These are phyloP conservation scores for Eilema griseolum DNA, from an alignment of 2,888 invertebrate genomes.

Conservation along the genomic window DNA sequence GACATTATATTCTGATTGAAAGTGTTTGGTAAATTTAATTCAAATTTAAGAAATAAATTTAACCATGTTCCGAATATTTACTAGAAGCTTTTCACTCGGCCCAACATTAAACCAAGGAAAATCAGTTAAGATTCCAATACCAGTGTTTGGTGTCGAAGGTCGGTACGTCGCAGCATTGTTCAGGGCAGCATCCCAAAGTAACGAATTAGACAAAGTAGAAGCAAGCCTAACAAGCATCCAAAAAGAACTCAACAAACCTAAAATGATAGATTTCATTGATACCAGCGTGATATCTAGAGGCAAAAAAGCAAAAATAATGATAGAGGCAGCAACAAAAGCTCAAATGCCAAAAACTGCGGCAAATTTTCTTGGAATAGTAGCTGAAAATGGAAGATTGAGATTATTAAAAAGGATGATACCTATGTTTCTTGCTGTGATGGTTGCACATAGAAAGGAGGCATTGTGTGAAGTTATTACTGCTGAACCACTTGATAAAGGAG, in stretches of 20 bases:
- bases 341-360: conserved; percentile 70
- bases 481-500: conserved; percentile 64
- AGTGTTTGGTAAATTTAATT: background rate
- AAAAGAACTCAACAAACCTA: conserved; percentile 65
- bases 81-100: conserved; percentile 53
- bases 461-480: conserved; percentile 79
- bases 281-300: conserved; percentile 67
- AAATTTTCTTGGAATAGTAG: conserved; percentile 72
- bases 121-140: conserved; percentile 60
- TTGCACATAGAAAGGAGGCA: conserved; percentile 76
- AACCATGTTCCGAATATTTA: conserved; percentile 58
- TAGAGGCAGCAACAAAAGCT: conserved; percentile 60
- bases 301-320: conserved; percentile 67
- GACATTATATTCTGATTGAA: background rate
- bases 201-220: conserved; percentile 69
- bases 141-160: conserved; percentile 75
- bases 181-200: conserved; percentile 68
- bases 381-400: conserved; percentile 77
- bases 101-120: background rate
- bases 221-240: conserved; percentile 60
- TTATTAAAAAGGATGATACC: conserved; percentile 68
- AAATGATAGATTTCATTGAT: conserved; percentile 70
- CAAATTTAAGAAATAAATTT: background rate
- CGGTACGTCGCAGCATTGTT: conserved; percentile 75
- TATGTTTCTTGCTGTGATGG: conserved; percentile 72